Conservation (phyloP, 2,113 vertebrate species). For the Falcunculus frontatus region DNA sequence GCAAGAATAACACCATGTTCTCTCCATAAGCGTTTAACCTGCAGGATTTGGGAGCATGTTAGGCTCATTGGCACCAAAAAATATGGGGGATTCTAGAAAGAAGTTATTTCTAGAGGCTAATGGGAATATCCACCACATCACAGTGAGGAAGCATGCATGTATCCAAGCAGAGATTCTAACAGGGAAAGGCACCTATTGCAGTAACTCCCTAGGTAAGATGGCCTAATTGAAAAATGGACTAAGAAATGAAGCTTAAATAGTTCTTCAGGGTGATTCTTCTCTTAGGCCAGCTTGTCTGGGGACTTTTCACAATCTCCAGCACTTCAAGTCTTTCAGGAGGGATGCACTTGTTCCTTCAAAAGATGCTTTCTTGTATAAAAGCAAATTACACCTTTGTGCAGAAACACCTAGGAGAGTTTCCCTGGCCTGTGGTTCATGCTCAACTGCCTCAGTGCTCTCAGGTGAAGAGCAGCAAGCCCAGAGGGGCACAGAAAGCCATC, state of each 20-base stretch:
- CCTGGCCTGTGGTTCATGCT: background rate
- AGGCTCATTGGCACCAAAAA: background rate
- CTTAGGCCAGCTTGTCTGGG: background rate
- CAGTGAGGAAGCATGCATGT: background rate
- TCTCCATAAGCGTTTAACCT: rapidly evolving
- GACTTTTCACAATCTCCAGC: background rate
- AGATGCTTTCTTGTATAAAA: background rate
- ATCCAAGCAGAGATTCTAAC: background rate
- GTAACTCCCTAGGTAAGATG: background rate
- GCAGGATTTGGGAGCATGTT: rapidly evolving
- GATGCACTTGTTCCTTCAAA: background rate
- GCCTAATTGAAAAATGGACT: background rate
- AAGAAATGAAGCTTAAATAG: background rate
- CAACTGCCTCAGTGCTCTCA: background rate
- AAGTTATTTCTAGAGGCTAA: background rate
- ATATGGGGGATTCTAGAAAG: background rate
- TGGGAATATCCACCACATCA: background rate
- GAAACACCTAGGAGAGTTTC: background rate
- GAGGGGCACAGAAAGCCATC: background rate
- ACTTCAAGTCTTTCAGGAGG: background rate
- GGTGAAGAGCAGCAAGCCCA: background rate
- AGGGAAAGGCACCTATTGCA: background rate
- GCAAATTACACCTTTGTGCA: background rate
- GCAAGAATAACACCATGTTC: background rate
- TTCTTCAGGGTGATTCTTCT: background rate